phyloP scores from a whole-genome alignment of 2,797 vertebrate species.

The Mormyrops boulengeri region DNA sequence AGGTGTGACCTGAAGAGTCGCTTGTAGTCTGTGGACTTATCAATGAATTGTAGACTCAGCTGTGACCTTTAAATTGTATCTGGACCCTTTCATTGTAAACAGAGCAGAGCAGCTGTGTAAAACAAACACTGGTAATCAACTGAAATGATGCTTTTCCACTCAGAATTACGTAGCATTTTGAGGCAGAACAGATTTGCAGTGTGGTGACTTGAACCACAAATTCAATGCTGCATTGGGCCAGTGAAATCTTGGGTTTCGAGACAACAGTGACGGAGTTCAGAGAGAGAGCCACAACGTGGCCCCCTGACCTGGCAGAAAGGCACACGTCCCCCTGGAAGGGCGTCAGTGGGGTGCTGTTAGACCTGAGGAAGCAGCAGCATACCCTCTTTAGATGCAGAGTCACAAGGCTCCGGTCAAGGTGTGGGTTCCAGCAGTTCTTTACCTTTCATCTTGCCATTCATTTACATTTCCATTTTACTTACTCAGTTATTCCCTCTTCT shows the following conservation, averaged over 20 bases:
- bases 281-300: background rate
- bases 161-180: background rate
- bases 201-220: background rate
- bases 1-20: background rate
- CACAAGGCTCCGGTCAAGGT: background rate
- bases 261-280: background rate
- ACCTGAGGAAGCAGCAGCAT: constrained; percentile 2
- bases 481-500: background rate
- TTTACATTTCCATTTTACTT: constrained; percentile 11
- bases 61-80: background rate
- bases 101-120: background rate
- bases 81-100: background rate
- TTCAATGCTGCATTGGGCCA: background rate
- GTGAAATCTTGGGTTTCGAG: background rate
- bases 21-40: background rate
- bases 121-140: background rate
- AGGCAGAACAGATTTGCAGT: background rate
- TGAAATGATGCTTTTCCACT: background rate
- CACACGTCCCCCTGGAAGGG: background rate
- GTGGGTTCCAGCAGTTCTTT: background rate
- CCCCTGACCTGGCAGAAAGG: background rate
- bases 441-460: constrained; percentile 16
- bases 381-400: background rate
- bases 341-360: constrained; percentile 2
- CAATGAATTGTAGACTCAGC: background rate